Evolutionary conservation across 2,797 vertebrate genomes (phyloP).

Genomic region (Xyrichtys novacula): DNA sequence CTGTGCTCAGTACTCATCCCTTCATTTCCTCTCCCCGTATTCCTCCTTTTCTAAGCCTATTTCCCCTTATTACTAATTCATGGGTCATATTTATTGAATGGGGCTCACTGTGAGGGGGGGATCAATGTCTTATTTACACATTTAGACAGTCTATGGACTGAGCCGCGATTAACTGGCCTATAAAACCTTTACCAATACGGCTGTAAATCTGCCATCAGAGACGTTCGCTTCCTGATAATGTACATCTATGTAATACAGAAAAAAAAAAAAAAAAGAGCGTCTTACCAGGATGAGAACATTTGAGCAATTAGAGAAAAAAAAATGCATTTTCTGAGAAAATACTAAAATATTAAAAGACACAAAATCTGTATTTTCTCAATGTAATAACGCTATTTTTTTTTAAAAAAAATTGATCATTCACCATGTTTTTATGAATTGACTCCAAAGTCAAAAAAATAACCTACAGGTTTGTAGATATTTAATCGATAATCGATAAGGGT

Average conservation of each 20-base stretch:
- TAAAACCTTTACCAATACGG: slow-evolving; percentile 73
- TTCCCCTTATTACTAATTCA: slow-evolving; percentile 84
- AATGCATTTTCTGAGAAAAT: slow-evolving; percentile 17
- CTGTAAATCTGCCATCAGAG: slow-evolving; percentile 69
- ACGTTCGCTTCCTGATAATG: slow-evolving; percentile 58
- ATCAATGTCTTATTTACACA: slow-evolving; percentile 85
- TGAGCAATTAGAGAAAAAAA: neutral
- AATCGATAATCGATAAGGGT: too few relatives aligned
- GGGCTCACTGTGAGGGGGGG: slow-evolving; percentile 58
- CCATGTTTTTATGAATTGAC: too few relatives aligned
- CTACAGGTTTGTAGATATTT: too few relatives aligned
- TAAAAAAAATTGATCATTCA: too few relatives aligned
- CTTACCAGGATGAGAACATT: slow-evolving; percentile 13
- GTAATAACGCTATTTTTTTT: too few relatives aligned
- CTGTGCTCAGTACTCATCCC: slow-evolving; percentile 27
- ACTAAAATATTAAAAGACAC: neutral
- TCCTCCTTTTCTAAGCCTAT: slow-evolving; percentile 69
- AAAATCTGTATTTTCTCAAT: too few relatives aligned
- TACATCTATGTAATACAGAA: slow-evolving; percentile 48
- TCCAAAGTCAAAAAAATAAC: too few relatives aligned
- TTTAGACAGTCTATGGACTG: slow-evolving; percentile 70
- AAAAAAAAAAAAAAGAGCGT: slow-evolving; percentile 22
- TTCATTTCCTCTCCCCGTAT: slow-evolving; percentile 16
- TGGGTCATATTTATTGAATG: slow-evolving; percentile 80
- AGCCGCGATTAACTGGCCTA: slow-evolving; percentile 73